Percentiles rank a stretch among this genome's conserved stretches.
phyloP scores from a whole-genome alignment of 2,113 vertebrate species.

The Gulo gulo region DNA sequence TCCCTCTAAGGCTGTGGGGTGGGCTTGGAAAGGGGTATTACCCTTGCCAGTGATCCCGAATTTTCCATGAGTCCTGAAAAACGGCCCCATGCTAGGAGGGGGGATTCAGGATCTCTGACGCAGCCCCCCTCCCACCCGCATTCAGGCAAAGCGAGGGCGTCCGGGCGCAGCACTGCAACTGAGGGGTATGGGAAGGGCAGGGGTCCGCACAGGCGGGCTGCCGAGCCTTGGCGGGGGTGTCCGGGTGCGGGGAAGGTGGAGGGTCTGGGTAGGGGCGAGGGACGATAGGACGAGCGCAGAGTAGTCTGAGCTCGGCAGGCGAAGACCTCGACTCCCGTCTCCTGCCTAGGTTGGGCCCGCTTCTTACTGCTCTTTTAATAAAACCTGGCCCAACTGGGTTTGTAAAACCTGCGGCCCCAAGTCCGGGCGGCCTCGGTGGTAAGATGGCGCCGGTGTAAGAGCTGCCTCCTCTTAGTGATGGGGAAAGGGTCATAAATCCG shows the following conservation, averaged over 20 bases:
- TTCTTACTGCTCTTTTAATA: slow-evolving; percentile 75
- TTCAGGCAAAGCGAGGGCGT: neutral
- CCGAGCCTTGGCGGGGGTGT: neutral
- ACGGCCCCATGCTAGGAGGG: neutral
- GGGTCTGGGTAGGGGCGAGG: neutral
- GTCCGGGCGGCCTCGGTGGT: slow-evolving; percentile 84
- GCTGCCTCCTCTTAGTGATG: slow-evolving; percentile 91
- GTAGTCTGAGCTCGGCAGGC: neutral
- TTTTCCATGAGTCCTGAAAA: neutral
- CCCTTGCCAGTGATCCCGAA: neutral
- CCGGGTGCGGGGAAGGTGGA: neutral
- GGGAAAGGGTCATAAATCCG: slow-evolving; percentile 98
- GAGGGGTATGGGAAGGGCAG: neutral
- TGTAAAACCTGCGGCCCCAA: slow-evolving; percentile 74
- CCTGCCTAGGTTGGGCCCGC: slow-evolving; percentile 13
- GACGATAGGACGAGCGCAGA: neutral
- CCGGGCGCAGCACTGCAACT: neutral
- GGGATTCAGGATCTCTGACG: neutral
- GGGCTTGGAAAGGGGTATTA: neutral
- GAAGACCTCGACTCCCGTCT: neutral
- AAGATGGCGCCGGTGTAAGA: slow-evolving; percentile 97
- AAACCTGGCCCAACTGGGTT: slow-evolving; percentile 77
- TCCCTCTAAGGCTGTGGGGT: neutral
- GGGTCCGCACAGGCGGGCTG: neutral
- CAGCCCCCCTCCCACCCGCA: neutral